phyloP scores from a whole-genome alignment of 2,888 invertebrate genomes.

The Himalopsyche tibetana region DNA sequence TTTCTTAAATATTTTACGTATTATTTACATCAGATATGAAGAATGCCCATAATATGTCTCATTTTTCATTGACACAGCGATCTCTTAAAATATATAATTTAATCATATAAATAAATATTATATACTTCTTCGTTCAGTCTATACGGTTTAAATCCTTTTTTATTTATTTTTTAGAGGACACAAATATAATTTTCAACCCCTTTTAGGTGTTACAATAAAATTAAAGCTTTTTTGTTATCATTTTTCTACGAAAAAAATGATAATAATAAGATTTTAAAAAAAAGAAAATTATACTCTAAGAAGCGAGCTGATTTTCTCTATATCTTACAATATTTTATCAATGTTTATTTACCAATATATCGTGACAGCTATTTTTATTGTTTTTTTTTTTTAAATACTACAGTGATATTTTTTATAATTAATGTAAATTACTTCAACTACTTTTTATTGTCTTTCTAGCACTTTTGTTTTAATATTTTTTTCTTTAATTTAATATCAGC shows the following conservation, averaged over 20 bases:
- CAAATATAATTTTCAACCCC: neutral
- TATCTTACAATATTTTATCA: neutral
- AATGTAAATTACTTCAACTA: neutral
- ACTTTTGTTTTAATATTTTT: neutral
- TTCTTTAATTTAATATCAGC: neutral
- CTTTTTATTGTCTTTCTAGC: neutral
- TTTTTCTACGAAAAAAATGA: neutral
- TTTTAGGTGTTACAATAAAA: neutral
- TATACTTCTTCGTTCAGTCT: conserved; percentile 17
- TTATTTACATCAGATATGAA: conserved; percentile 19
- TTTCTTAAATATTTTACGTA: neutral
- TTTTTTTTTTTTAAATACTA: neutral
- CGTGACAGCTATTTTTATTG: neutral
- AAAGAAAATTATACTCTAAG: neutral
- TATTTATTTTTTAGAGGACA: neutral
- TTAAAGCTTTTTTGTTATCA: conserved; percentile 38
- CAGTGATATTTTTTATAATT: neutral
- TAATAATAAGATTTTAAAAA: neutral
- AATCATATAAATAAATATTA: conserved; percentile 3
- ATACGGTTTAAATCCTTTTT: neutral
- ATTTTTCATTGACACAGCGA: conserved; percentile 24
- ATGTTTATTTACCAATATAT: conserved; percentile 9
- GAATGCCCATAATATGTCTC: conserved; percentile 20
- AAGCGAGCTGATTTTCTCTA: no score
- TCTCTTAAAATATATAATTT: conserved; percentile 12